phyloP scores from a whole-genome alignment of 2,888 invertebrate species.

The Philereme vetulata region DNA sequence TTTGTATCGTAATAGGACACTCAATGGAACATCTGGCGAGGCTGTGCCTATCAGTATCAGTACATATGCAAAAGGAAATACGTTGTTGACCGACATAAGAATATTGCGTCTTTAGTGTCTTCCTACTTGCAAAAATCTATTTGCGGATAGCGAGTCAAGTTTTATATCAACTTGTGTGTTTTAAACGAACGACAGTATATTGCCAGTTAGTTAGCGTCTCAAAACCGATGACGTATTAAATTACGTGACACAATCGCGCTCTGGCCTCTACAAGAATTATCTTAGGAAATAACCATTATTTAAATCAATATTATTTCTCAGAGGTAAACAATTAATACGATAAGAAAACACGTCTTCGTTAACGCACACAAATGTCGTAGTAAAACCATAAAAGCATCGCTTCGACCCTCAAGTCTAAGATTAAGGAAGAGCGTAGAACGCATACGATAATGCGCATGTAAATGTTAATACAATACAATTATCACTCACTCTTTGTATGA shows the following conservation, averaged over 20 bases:
- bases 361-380: slow-evolving; percentile 11
- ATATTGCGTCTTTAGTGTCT: slow-evolving; percentile 22
- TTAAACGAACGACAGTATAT: too few species aligned
- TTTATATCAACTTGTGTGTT: not conserved
- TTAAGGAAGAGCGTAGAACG: slow-evolving; percentile 39
- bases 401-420: slow-evolving; percentile 39
- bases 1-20: slow-evolving; percentile 39
- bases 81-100: slow-evolving; percentile 29
- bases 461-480: slow-evolving; percentile 38
- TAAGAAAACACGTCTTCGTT: slow-evolving; percentile 1
- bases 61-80: slow-evolving; percentile 24
- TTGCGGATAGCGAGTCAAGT: not conserved
- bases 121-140: slow-evolving; percentile 21
- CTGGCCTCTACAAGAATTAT: too few species aligned
- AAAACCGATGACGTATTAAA: too few species aligned
- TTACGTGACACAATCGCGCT: not conserved
- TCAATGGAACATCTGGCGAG: slow-evolving; percentile 35
- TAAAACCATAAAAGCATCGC: slow-evolving; percentile 27
- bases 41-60: slow-evolving; percentile 15
- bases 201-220: too few species aligned
- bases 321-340: not conserved
- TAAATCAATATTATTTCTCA: not conserved
- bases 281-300: slow-evolving; percentile 4
- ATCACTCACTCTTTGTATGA: slow-evolving; percentile 90
- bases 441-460: slow-evolving; percentile 52